These are phyloP conservation scores for Microtus ochrogaster DNA, from an alignment of 2,113 vertebrate species.

Conservation along the genomic window DNA sequence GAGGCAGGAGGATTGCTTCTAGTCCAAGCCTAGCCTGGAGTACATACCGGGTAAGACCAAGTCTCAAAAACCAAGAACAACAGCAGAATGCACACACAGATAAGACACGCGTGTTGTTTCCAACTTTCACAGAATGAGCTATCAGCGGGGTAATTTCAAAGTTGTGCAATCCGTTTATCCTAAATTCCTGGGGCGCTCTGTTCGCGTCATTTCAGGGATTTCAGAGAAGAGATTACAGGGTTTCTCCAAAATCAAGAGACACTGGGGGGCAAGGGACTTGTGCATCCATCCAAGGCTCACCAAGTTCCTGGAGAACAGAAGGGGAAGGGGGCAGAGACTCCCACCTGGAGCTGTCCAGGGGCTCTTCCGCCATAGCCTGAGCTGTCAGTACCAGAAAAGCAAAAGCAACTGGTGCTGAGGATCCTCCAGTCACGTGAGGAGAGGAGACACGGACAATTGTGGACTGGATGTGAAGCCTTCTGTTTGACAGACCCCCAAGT, in stretches of 20 bases:
- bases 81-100: not conserved
- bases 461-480: too few relatives aligned
- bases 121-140: slow-evolving; percentile 34
- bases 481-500: not conserved
- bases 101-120: not conserved
- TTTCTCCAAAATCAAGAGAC: slow-evolving; percentile 71
- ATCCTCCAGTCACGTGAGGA: not conserved
- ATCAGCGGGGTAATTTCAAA: slow-evolving; percentile 47
- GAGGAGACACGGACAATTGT: not conserved
- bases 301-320: not conserved
- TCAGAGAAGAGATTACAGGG: slow-evolving; percentile 42
- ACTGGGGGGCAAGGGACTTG: not conserved
- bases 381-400: not conserved
- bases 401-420: not conserved
- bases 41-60: not conserved
- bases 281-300: not conserved
- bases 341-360: not conserved
- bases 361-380: not conserved
- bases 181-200: not conserved
- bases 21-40: not conserved
- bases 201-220: slow-evolving; percentile 63
- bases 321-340: not conserved
- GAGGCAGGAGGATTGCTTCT: not conserved
- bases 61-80: not conserved
- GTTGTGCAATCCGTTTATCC: slow-evolving; percentile 59